Percentiles rank a stretch among this genome's conserved stretches.
Conservation (phyloP, 2,113 vertebrate species). For the Rhynchomys soricoides region DNA sequence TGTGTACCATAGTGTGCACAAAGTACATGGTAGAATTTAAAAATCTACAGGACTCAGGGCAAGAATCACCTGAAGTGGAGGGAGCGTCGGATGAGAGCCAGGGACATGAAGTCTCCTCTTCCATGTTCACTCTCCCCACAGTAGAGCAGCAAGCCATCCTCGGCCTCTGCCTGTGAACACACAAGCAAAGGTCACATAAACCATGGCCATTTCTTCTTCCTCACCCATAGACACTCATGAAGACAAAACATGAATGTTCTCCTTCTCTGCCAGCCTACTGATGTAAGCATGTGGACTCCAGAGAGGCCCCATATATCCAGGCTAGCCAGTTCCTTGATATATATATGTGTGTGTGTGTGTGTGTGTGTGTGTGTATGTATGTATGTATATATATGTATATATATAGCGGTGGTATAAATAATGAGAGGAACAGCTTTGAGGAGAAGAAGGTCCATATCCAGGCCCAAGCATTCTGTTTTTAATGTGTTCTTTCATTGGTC, state of each 20-base stretch:
- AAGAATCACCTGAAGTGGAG: conserved; percentile 93
- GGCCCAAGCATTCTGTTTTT: not conserved
- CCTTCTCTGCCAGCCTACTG: not conserved
- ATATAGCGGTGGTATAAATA: not conserved
- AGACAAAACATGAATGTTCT: not conserved
- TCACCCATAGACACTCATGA: not conserved
- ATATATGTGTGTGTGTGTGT: no score
- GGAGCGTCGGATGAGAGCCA: conserved; percentile 89
- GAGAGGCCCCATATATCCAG: not conserved
- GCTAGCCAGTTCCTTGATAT: not conserved
- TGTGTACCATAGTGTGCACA: not conserved
- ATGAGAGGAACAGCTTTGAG: not conserved
- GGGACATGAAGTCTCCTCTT: conserved; percentile 93
- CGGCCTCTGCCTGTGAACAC: conserved; percentile 89
- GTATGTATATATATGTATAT: no score
- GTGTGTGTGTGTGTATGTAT: no score
- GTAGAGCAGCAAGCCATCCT: conserved; percentile 95
- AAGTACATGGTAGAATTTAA: not conserved
- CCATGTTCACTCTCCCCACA: conserved; percentile 96
- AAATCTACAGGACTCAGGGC: not conserved
- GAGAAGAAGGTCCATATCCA: not conserved
- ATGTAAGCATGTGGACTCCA: accelerated
- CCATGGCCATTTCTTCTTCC: not conserved
- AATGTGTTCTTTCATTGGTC: not conserved
- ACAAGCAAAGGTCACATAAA: conserved; percentile 61